phyloP scores from a whole-genome alignment of 1,140 invertebrate genomes.

The Papilio dardanus region DNA sequence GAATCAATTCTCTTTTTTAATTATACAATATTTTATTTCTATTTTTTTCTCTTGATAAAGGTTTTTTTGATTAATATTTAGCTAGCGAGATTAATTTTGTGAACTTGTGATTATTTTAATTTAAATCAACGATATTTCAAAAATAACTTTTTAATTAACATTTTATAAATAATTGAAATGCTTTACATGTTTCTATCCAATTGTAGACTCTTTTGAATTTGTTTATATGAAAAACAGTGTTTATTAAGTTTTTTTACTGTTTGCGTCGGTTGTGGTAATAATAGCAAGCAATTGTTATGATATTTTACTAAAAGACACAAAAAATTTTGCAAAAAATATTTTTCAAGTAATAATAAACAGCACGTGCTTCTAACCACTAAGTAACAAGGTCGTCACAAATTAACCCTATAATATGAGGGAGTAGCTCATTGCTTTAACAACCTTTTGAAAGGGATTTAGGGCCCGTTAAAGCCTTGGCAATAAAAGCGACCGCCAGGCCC shows the following conservation, averaged over 20 bases:
- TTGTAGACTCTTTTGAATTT: no score
- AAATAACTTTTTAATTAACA: neutral
- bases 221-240: no score
- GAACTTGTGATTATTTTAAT: neutral
- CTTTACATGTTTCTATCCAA: no score
- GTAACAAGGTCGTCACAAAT: neutral
- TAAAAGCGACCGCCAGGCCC: slow-evolving; percentile 4
- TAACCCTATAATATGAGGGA: slow-evolving; percentile 10
- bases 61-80: neutral
- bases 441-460: slow-evolving; percentile 24
- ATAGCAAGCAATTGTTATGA: no score
- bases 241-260: no score
- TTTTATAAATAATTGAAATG: neutral
- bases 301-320: no score
- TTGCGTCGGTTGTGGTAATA: no score
- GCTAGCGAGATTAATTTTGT: neutral
- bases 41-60: neutral
- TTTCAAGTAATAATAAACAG: neutral
- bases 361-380: neutral
- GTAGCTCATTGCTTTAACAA: slow-evolving; percentile 22
- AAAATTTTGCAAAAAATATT: no score
- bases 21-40: neutral
- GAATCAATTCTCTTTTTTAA: slow-evolving; percentile 25
- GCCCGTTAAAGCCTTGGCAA: slow-evolving; percentile 12
- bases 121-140: neutral